Percentiles rank a stretch among this genome's conserved stretches.
Evolutionary conservation across 2,888 invertebrate species (phyloP).

Genomic region (Cloeon dipterum): DNA sequence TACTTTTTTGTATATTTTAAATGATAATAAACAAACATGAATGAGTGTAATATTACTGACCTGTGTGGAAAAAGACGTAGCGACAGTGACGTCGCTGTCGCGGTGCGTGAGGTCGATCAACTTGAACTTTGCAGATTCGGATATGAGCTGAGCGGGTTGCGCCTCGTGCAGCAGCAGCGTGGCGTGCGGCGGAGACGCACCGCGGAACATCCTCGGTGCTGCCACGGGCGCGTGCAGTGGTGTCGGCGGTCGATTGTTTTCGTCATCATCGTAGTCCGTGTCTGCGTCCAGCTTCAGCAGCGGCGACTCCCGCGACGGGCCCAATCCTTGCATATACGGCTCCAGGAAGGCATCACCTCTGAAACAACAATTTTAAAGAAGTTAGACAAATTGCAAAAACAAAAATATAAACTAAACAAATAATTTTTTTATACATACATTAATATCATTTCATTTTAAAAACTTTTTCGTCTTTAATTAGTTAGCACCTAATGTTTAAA

Average conservation of each 20-base stretch:
- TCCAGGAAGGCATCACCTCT: constrained; percentile 55
- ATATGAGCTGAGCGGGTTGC: constrained; percentile 24
- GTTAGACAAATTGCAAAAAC: too few relatives aligned
- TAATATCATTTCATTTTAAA: too few relatives aligned
- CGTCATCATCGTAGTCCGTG: not conserved
- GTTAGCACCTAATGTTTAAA: too few relatives aligned
- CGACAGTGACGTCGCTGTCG: too few relatives aligned
- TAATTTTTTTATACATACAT: too few relatives aligned
- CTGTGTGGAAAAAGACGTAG: too few relatives aligned
- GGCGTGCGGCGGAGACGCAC: constrained; percentile 21
- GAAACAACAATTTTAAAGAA: constrained; percentile 27
- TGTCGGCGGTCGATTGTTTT: constrained; percentile 19
- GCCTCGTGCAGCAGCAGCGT: constrained; percentile 17
- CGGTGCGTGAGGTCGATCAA: constrained; percentile 9
- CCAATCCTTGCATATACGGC: constrained; percentile 42
- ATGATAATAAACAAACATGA: too few relatives aligned
- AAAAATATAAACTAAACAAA: too few relatives aligned
- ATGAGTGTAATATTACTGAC: too few relatives aligned
- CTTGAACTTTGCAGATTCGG: constrained; percentile 22
- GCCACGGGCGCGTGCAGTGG: constrained; percentile 21
- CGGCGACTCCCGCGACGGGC: constrained; percentile 15
- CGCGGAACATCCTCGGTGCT: constrained; percentile 10
- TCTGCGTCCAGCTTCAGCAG: not conserved
- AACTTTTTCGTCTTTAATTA: too few relatives aligned
- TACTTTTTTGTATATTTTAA: too few relatives aligned